Evolutionary conservation across 1,140 invertebrate genomes (phyloP).

Genomic region (Hyphantria cunea): DNA sequence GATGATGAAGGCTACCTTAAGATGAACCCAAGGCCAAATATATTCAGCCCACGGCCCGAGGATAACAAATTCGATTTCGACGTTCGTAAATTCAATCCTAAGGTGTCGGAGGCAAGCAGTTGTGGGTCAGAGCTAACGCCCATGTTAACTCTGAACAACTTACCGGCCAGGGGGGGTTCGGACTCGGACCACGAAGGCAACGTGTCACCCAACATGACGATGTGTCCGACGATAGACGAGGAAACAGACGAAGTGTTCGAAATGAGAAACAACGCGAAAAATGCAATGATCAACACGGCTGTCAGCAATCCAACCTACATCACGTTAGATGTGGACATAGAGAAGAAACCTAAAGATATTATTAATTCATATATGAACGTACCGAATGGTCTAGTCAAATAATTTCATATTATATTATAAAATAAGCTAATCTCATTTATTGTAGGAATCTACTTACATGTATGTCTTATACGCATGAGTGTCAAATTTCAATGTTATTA

Average conservation of each 20-base stretch:
- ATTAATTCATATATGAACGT: conserved; percentile 62
- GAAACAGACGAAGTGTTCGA: conserved; percentile 76
- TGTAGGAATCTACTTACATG: conserved; percentile 9
- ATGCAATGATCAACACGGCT: conserved; percentile 80
- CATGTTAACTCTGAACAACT: conserved; percentile 80
- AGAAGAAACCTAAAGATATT: conserved; percentile 66
- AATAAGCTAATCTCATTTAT: conserved; percentile 28
- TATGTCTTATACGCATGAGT: conserved; percentile 13
- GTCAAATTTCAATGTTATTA: conserved; percentile 11
- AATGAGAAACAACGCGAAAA: conserved; percentile 84
- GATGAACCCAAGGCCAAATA: conserved; percentile 68
- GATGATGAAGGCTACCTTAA: conserved; percentile 77
- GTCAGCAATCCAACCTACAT: conserved; percentile 76
- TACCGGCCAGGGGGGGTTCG: conserved; percentile 65
- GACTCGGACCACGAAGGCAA: conserved; percentile 72
- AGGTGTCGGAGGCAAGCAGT: conserved; percentile 60
- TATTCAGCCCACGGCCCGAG: conserved; percentile 66
- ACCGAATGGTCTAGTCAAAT: conserved; percentile 75
- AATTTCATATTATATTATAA: conserved; percentile 35
- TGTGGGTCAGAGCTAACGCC: conserved; percentile 81
- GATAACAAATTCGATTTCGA: conserved; percentile 72
- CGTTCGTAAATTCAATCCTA: conserved; percentile 52
- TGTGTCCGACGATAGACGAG: conserved; percentile 59
- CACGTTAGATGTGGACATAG: conserved; percentile 51
- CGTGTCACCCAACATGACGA: conserved; percentile 58